Percentiles rank a stretch among this genome's conserved stretches.
Conservation (phyloP, 30 jellyfish, hydroid and myxozoan genomes). For the Phacellophora camtschatica region DNA sequence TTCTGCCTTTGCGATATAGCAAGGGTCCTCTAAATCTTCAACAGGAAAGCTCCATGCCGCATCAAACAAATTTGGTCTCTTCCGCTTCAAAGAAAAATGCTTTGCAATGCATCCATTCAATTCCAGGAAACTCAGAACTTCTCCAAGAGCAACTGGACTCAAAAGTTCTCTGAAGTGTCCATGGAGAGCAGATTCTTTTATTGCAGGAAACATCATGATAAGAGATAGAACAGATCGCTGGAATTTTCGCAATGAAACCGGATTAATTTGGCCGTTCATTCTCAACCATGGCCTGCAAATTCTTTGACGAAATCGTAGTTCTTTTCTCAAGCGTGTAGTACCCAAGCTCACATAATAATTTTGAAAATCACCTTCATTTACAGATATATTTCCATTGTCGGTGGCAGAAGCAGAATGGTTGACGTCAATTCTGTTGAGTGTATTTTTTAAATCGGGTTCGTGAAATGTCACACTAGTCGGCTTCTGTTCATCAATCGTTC, state of each 20-base stretch:
- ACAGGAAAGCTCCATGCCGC: background rate
- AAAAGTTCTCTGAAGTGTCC: conserved; percentile 43
- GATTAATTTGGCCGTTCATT: conserved; percentile 65
- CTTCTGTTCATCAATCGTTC: too few species aligned
- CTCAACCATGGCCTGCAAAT: conserved; percentile 76
- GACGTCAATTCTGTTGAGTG: too few species aligned
- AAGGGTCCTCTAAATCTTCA: conserved; percentile 9
- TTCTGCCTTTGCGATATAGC: conserved; percentile 18
- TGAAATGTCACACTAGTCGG: too few species aligned
- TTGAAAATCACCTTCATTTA: too few species aligned
- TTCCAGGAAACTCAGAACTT: conserved; percentile 41
- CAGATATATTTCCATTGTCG: too few species aligned
- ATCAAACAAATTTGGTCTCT: conserved; percentile 14
- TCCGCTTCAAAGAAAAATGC: conserved; percentile 22
- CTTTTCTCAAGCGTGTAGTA: background rate
- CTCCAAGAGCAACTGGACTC: conserved; percentile 32
- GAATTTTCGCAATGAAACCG: conserved; percentile 39
- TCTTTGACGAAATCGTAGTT: background rate
- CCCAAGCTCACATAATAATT: too few species aligned
- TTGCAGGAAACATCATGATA: conserved; percentile 80
- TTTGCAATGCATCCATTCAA: conserved; percentile 60
- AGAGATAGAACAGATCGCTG: conserved; percentile 58
- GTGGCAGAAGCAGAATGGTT: too few species aligned
- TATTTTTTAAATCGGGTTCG: too few species aligned
- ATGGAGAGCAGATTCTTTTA: conserved; percentile 32